These are phyloP conservation scores for Semicossyphus pulcher DNA, from an alignment of 2,113 vertebrate genomes.

Conservation along the genomic window DNA sequence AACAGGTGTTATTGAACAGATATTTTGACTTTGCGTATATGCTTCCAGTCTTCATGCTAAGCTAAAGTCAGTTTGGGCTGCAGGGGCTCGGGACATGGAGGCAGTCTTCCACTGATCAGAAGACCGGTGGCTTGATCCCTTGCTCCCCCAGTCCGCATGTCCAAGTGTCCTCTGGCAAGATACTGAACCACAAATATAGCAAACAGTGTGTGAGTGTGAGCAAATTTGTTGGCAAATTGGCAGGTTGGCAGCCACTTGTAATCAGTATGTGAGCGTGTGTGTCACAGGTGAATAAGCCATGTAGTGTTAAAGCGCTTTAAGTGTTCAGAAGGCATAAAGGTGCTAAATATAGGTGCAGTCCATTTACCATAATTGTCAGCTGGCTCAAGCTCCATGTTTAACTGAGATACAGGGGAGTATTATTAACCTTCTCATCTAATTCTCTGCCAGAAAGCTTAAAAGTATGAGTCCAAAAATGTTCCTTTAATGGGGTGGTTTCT, in stretches of 20 bases:
- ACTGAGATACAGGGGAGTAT: background rate
- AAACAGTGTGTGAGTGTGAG: background rate
- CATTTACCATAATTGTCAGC: background rate
- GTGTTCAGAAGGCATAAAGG: background rate
- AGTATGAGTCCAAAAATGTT: slow-evolving; percentile 22
- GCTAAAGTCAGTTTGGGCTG: background rate
- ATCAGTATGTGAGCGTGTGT: background rate
- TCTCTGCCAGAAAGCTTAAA: slow-evolving; percentile 6
- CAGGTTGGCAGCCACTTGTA: too few relatives aligned
- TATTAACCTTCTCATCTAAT: background rate
- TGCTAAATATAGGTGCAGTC: background rate
- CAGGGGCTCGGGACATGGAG: background rate
- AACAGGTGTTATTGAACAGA: background rate
- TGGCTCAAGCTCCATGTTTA: background rate
- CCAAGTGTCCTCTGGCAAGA: background rate
- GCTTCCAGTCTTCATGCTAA: background rate
- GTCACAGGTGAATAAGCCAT: background rate
- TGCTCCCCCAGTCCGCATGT: background rate
- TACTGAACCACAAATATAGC: background rate
- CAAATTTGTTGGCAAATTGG: too few relatives aligned
- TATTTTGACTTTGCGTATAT: background rate
- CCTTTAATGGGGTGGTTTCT: slow-evolving; percentile 16
- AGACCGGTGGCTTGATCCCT: background rate
- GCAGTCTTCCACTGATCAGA: background rate
- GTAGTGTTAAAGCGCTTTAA: background rate